Conservation (phyloP, 2,113 vertebrate genomes). For the Rhinoderma darwinii region DNA sequence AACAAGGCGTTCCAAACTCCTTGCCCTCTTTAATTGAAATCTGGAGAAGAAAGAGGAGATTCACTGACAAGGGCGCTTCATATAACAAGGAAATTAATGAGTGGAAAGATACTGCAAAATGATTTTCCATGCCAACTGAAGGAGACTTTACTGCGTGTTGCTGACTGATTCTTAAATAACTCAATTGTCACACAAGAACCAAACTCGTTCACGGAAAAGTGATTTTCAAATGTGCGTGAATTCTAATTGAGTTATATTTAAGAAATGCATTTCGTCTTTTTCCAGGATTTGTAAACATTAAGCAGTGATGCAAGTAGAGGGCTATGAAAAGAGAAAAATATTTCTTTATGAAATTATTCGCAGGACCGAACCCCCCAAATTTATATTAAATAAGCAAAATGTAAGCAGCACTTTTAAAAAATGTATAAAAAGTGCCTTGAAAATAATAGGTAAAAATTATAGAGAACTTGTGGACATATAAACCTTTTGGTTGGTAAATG, state of each 20-base stretch:
- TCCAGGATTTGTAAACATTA: background rate
- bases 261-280: background rate
- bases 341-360: background rate
- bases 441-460: background rate
- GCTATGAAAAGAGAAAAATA: background rate
- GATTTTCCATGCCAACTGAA: constrained; percentile 13
- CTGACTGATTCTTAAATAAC: constrained; percentile 26
- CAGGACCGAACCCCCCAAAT: background rate
- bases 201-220: constrained; percentile 29
- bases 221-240: background rate
- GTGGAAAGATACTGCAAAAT: constrained; percentile 33
- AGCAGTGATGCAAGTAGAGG: too few relatives aligned
- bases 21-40: constrained; percentile 45
- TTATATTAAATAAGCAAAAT: background rate
- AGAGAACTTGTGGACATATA: too few relatives aligned
- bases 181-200: constrained; percentile 23
- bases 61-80: constrained; percentile 36
- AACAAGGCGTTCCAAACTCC: background rate
- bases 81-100: constrained; percentile 36
- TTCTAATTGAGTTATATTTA: background rate
- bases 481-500: too few relatives aligned
- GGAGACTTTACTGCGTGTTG: constrained; percentile 5
- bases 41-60: constrained; percentile 36
- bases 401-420: background rate
- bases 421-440: background rate